Evolutionary conservation across 2,113 vertebrate species (phyloP).

Genomic region (Pituophis catenifer): DNA sequence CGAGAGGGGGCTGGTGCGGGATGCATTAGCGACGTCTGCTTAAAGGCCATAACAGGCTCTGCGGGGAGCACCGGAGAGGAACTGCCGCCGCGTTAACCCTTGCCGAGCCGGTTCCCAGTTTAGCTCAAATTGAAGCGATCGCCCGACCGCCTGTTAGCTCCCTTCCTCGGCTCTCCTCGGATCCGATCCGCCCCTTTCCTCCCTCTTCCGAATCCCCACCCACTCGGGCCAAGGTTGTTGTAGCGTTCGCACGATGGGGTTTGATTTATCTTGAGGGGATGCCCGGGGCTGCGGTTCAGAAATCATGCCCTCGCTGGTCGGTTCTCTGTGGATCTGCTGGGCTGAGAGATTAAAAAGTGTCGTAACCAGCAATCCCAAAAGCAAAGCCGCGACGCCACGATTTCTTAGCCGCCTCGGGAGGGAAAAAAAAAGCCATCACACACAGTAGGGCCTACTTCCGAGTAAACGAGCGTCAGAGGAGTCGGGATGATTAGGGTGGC

Average conservation of each 20-base stretch:
- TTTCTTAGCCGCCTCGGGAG: too few relatives aligned
- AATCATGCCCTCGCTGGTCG: not conserved
- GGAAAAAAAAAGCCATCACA: fast-evolving
- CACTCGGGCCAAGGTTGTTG: not conserved
- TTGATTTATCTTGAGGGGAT: not conserved
- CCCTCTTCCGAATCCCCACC: conserved; percentile 38
- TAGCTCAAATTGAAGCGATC: not conserved
- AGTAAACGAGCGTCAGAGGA: not conserved
- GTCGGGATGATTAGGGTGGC: not conserved
- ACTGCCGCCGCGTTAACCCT: conserved; percentile 36
- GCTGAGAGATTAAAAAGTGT: not conserved
- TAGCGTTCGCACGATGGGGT: too few relatives aligned
- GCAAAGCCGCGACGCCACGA: not conserved
- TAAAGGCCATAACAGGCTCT: conserved; percentile 30
- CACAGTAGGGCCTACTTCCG: not conserved
- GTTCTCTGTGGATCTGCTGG: not conserved
- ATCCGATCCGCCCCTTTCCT: conserved; percentile 27
- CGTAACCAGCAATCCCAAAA: not conserved
- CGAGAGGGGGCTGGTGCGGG: not conserved
- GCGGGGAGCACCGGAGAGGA: conserved; percentile 9
- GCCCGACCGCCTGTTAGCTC: conserved; percentile 1
- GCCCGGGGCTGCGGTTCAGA: not conserved
- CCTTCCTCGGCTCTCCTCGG: conserved; percentile 20
- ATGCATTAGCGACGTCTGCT: not conserved
- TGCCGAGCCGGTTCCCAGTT: conserved; percentile 11